Evolutionary conservation across 2,888 invertebrate genomes (phyloP).

Genomic region (Diaphora mendica): DNA sequence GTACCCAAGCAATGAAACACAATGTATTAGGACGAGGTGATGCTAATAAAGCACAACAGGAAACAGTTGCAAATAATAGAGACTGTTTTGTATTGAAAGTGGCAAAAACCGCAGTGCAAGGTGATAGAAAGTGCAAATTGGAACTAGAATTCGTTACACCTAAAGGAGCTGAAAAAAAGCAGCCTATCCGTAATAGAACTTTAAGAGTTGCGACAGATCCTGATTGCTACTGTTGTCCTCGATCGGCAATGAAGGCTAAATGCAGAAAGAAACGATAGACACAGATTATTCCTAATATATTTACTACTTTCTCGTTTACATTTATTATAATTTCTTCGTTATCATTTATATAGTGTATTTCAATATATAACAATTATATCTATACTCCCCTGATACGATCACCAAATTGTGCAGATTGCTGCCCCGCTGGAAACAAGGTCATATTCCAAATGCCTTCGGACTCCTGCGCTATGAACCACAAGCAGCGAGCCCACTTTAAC

Average conservation of each 20-base stretch:
- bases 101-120: conserved; percentile 88
- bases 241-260: conserved; percentile 61
- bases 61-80: conserved; percentile 75
- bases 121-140: conserved; percentile 87
- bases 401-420: conserved; percentile 82
- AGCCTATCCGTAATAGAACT: conserved; percentile 76
- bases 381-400: conserved; percentile 49
- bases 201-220: conserved; percentile 72
- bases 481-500: conserved; percentile 78
- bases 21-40: conserved; percentile 68
- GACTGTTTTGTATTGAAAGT: conserved; percentile 86
- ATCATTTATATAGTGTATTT: neutral
- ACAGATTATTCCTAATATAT: neutral
- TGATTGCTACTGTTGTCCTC: conserved; percentile 72
- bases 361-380: conserved; percentile 1
- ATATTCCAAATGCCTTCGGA: conserved; percentile 80
- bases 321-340: neutral
- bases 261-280: conserved; percentile 53
- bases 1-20: conserved; percentile 70
- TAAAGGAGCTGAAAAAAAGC: conserved; percentile 86
- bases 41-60: conserved; percentile 57
- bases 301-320: neutral
- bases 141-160: conserved; percentile 90
- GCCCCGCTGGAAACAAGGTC: conserved; percentile 81
- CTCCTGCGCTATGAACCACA: conserved; percentile 74